These are phyloP conservation scores for Aphelenchoides fujianensis DNA, from an alignment of 1,140 invertebrate species.

Conservation along the genomic window DNA sequence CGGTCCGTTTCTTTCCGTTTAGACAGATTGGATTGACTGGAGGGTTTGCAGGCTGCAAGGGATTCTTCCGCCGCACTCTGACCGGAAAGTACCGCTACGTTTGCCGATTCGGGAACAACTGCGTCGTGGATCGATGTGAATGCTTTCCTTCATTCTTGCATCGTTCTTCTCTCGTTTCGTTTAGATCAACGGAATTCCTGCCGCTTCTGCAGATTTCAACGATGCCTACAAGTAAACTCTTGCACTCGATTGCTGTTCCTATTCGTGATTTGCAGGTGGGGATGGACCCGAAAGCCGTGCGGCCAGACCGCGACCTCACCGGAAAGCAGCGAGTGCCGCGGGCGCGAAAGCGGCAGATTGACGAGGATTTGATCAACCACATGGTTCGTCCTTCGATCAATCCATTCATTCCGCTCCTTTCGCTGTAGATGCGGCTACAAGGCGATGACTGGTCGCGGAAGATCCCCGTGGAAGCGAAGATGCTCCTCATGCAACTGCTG, in stretches of 20 bases:
- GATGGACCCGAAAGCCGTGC: slow-evolving; percentile 60
- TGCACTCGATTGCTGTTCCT: too few species aligned
- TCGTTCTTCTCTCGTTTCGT: too few species aligned
- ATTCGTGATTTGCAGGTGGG: slow-evolving; percentile 45
- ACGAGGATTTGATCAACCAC: slow-evolving; percentile 51
- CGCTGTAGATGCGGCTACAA: slow-evolving; percentile 60
- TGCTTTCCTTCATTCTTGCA: neutral
- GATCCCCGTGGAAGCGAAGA: slow-evolving; percentile 57
- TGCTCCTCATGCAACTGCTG: slow-evolving; percentile 60
- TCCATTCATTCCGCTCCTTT: too few species aligned
- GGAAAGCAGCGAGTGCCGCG: slow-evolving; percentile 60
- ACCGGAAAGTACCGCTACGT: slow-evolving; percentile 61
- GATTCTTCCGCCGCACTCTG: slow-evolving; percentile 59
- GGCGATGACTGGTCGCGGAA: slow-evolving; percentile 60
- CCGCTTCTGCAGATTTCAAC: slow-evolving; percentile 56
- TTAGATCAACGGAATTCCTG: slow-evolving; percentile 47
- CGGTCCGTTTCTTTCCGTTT: slow-evolving; percentile 39
- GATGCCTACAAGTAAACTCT: too few species aligned
- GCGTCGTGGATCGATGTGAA: slow-evolving; percentile 62
- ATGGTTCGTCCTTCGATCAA: too few species aligned
- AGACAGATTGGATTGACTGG: slow-evolving; percentile 22
- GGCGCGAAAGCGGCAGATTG: slow-evolving; percentile 51
- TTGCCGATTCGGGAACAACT: slow-evolving; percentile 60
- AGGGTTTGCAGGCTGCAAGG: slow-evolving; percentile 36
- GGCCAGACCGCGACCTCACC: slow-evolving; percentile 58